Evolutionary conservation across 2,797 vertebrate species (phyloP).

Genomic region (Benthosema pterotum): DNA sequence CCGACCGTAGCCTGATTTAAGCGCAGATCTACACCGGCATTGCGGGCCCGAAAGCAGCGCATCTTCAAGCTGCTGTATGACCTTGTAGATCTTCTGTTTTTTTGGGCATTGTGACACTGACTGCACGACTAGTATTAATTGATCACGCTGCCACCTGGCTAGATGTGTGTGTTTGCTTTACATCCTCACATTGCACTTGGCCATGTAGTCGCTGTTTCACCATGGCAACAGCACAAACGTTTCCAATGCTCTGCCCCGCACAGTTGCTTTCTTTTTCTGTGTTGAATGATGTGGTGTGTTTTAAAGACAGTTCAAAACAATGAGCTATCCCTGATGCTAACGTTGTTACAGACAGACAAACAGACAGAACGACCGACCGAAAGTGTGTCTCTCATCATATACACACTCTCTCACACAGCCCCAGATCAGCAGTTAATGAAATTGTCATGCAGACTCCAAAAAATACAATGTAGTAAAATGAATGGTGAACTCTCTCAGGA

Average conservation of each 20-base stretch:
- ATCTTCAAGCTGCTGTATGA: too few relatives aligned
- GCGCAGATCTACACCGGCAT: too few relatives aligned
- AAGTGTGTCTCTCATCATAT: conserved; percentile 28
- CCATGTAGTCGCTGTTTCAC: conserved; percentile 56
- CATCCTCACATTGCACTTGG: conserved; percentile 38
- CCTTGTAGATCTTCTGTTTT: too few relatives aligned
- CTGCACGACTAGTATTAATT: background rate
- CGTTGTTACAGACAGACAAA: conserved; percentile 46
- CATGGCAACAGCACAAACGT: conserved; percentile 67
- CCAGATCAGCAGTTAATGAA: conserved; percentile 24
- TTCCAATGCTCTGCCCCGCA: conserved; percentile 42
- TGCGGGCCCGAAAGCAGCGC: too few relatives aligned
- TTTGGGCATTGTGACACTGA: too few relatives aligned
- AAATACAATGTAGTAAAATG: conserved; percentile 10
- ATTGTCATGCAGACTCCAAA: conserved; percentile 29
- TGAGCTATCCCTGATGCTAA: conserved; percentile 39
- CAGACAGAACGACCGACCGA: conserved; percentile 45
- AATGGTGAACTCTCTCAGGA: conserved; percentile 26
- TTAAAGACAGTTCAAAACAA: conserved; percentile 37
- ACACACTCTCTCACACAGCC: conserved; percentile 31
- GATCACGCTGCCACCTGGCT: conserved; percentile 37
- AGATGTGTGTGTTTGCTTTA: conserved; percentile 41
- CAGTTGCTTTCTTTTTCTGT: conserved; percentile 49
- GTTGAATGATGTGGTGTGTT: conserved; percentile 35
- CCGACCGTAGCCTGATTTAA: conserved; percentile 15